Base-by-base conservation (phyloP, 2,797 vertebrate species). In the Notolepis coatsorum region DNA sequence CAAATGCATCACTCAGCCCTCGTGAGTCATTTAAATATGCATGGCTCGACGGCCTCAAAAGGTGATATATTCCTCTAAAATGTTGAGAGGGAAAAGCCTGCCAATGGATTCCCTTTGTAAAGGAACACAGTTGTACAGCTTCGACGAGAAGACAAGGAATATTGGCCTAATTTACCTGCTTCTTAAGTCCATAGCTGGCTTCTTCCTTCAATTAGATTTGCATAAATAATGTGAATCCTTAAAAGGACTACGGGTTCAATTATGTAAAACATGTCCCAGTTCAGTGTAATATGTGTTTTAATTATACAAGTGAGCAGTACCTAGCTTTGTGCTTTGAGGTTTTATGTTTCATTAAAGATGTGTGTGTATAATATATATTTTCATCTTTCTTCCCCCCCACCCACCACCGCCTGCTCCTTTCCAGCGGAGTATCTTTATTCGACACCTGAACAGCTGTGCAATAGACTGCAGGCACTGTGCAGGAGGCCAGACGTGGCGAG, bases 371-470 rank as follows among this genome's bases (percentile, higher is more conserved):
- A n/a, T n/a, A n/a, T 48, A 0, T 3, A 28, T 93, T 89, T 91
- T 91, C 91, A 89, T 53, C 33, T 76, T 7, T 51, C 31, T 15
- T 51, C 45, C 42, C 18, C 20, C 15, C 21, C 31, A 25, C 41
- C 39, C 91, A 90, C 27, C 9, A 12, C 24, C 18, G 3, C 18
- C 23, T 45, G 20, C 2, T 20, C 3, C 10, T 31, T 23, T n/a
- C 3, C 91, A 99, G 97, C 90, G 67, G 92, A 94, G 86, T 96
- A 97, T 95, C 95, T 98, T 91, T 98, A 97, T 93, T 93, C 95
- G 74, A 98, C 97, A 91, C 95, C 96, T 90, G 94, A 95, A 90
- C 97, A 98, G 92, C 95, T 98, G 75, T 94, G 87, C 76, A 97
- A 96, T 84, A 95, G 85, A 70, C 94, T 98, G 77, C 93, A 91